phyloP scores from a whole-genome alignment of 2,797 vertebrate genomes.

The Avahi laniger region DNA sequence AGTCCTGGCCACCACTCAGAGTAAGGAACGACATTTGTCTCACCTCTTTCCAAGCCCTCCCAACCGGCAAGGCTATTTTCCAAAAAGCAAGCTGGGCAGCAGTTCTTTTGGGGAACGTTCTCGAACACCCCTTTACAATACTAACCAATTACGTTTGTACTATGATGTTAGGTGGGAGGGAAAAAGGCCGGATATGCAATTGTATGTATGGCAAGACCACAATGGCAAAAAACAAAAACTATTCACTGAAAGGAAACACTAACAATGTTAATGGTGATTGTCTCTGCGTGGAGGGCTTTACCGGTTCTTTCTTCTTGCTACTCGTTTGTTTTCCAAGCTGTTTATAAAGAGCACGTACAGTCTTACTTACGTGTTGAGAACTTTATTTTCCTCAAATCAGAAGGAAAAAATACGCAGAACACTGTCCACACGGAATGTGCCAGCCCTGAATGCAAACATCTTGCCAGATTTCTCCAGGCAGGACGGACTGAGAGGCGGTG shows the following conservation, averaged over 20 bases:
- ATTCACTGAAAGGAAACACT: constrained; percentile 50
- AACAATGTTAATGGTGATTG: background rate
- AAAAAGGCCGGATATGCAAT: constrained; percentile 49
- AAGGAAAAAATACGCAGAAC: background rate
- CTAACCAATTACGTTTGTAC: background rate
- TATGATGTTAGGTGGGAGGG: background rate
- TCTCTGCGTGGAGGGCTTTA: background rate
- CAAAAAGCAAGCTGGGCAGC: background rate
- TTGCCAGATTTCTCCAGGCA: background rate
- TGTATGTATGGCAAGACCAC: background rate
- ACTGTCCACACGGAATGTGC: background rate
- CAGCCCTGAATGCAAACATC: fast-evolving
- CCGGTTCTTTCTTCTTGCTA: background rate
- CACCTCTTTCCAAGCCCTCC: background rate
- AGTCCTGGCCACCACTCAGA: background rate
- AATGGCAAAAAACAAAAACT: background rate
- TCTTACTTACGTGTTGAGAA: background rate
- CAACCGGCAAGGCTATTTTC: background rate
- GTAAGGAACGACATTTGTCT: fast-evolving
- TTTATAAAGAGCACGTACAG: background rate
- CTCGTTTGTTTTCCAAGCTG: constrained; percentile 37
- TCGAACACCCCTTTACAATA: background rate
- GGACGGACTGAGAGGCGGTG: background rate
- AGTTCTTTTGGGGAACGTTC: background rate
- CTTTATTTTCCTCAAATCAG: background rate